A percentile compares a stretch with the other conserved stretches of the same genome.
These are phyloP conservation scores for Venturia canescens DNA, from an alignment of 1,140 invertebrate genomes.

Conservation along the genomic window DNA sequence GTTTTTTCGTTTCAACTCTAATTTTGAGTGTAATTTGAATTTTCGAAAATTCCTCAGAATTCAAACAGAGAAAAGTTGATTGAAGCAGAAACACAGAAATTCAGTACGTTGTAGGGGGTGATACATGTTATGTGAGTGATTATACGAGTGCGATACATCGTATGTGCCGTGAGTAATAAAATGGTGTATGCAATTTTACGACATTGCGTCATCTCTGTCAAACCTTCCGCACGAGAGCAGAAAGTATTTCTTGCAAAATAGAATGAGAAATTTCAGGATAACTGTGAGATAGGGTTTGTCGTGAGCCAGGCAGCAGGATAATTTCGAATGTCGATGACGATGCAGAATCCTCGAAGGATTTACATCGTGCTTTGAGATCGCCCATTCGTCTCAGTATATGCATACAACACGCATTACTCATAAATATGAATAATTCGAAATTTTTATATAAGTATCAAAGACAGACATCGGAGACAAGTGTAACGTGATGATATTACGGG, in stretches of 20 bases:
- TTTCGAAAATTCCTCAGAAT: too few species aligned
- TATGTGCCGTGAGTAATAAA: background rate
- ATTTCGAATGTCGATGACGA: constrained; percentile 25
- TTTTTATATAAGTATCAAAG: background rate
- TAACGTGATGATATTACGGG: too few species aligned
- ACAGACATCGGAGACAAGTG: too few species aligned
- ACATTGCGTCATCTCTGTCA: constrained; percentile 51
- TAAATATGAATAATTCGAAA: background rate
- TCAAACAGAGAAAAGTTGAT: too few species aligned
- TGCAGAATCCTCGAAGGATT: constrained; percentile 17
- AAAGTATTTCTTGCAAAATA: background rate
- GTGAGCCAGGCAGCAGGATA: background rate
- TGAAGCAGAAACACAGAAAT: background rate
- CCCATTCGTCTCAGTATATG: constrained; percentile 48
- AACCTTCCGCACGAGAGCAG: background rate
- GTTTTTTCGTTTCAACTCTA: too few species aligned
- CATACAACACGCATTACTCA: background rate
- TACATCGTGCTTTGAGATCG: constrained; percentile 25
- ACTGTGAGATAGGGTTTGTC: too few species aligned
- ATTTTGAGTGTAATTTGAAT: too few species aligned
- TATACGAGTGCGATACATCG: background rate
- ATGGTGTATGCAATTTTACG: constrained; percentile 43
- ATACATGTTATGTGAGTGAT: background rate
- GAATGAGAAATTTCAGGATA: too few species aligned
- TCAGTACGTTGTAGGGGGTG: background rate